A percentile compares a stretch with the other conserved stretches of the same genome.
phyloP scores from a whole-genome alignment of 2,888 invertebrate species.

The Brachyopa scutellaris region DNA sequence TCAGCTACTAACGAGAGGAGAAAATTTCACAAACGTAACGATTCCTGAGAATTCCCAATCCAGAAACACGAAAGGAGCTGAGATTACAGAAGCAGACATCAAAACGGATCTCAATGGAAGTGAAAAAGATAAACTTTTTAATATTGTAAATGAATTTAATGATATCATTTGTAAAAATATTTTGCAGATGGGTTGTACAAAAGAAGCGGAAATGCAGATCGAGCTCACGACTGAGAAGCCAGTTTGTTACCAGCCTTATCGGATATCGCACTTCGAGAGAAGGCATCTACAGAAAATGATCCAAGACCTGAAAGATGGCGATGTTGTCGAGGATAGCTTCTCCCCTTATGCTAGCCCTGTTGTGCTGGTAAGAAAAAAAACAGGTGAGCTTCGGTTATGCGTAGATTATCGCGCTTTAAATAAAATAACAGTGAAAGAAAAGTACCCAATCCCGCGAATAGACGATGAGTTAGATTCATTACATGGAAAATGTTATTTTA shows the following conservation, averaged over 20 bases:
- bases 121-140: conserved; percentile 1
- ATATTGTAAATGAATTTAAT: background rate
- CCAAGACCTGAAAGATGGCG: conserved; percentile 3
- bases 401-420: too few relatives aligned
- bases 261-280: too few relatives aligned
- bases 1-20: background rate
- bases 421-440: conserved; percentile 1
- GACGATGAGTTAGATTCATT: background rate
- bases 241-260: conserved; percentile 4
- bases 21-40: too few relatives aligned
- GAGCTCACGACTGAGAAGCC: conserved; percentile 12
- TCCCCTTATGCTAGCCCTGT: too few relatives aligned
- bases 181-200: conserved; percentile 1
- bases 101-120: conserved; percentile 3
- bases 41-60: too few relatives aligned
- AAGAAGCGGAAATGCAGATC: conserved; percentile 10
- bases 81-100: too few relatives aligned
- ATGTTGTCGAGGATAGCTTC: conserved; percentile 6
- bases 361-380: too few relatives aligned
- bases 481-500: background rate
- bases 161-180: too few relatives aligned
- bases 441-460: background rate
- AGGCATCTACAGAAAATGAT: background rate
- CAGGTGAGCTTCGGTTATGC: too few relatives aligned
- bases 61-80: too few relatives aligned